Evolutionary conservation across 2,113 vertebrate genomes (phyloP).

Genomic region (Gobius niger): DNA sequence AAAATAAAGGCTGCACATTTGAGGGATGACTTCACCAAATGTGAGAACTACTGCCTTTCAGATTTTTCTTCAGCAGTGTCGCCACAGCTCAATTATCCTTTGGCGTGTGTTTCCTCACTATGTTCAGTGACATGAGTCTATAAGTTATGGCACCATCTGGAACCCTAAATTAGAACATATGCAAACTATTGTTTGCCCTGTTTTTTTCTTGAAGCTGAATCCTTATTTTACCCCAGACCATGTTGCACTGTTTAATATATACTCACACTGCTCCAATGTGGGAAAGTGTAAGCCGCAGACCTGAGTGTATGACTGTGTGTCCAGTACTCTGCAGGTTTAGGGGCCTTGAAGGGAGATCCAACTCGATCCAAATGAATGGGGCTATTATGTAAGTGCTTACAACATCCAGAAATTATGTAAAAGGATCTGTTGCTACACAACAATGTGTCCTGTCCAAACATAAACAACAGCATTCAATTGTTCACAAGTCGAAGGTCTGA

Average conservation of each 20-base stretch:
- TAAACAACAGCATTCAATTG: slow-evolving; percentile 64
- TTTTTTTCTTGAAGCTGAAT: slow-evolving; percentile 2
- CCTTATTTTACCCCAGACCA: background rate
- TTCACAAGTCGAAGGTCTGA: slow-evolving; percentile 49
- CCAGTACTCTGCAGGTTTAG: slow-evolving; percentile 48
- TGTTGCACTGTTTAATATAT: background rate
- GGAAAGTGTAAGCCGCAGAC: background rate
- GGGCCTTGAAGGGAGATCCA: slow-evolving; percentile 67
- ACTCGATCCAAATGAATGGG: slow-evolving; percentile 71
- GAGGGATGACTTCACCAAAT: slow-evolving; percentile 50
- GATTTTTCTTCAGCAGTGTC: slow-evolving; percentile 32
- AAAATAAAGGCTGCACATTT: slow-evolving; percentile 32
- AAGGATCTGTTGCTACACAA: slow-evolving; percentile 75
- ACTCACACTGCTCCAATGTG: slow-evolving; percentile 4
- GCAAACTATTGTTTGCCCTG: background rate
- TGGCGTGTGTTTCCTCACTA: slow-evolving; percentile 26
- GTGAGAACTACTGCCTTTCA: slow-evolving; percentile 39
- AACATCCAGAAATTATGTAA: slow-evolving; percentile 77
- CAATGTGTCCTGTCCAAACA: slow-evolving; percentile 77
- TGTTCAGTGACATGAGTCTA: slow-evolving; percentile 18
- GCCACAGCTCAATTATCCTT: slow-evolving; percentile 45
- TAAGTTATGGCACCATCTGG: background rate
- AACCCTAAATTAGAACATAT: background rate
- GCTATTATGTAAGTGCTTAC: slow-evolving; percentile 76
- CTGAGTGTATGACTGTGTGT: slow-evolving; percentile 44